Evolutionary conservation across 2,797 vertebrate genomes (phyloP).

Genomic region (Gadopsis marmoratus): DNA sequence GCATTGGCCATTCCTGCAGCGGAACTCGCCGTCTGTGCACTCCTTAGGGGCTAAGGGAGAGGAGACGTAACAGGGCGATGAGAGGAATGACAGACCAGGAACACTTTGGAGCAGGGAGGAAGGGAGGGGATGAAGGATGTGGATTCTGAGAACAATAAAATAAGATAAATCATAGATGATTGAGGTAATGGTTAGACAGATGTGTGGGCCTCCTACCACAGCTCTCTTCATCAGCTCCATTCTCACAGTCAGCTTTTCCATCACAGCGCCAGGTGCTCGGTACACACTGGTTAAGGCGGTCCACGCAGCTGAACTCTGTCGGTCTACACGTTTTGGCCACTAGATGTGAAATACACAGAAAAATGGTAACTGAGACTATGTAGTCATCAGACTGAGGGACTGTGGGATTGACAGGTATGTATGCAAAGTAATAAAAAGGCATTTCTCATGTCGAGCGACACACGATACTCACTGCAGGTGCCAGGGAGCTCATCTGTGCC

Average conservation of each 20-base stretch:
- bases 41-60: conserved; percentile 77
- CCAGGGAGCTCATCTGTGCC: conserved; percentile 87
- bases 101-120: background rate
- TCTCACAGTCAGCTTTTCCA: conserved; percentile 87
- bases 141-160: background rate
- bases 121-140: background rate
- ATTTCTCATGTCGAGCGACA: background rate
- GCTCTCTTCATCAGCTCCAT: conserved; percentile 85
- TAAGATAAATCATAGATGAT: background rate
- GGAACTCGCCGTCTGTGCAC: conserved; percentile 84
- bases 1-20: conserved; percentile 86
- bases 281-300: conserved; percentile 87
- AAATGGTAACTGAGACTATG: background rate
- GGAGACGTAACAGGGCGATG: background rate
- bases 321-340: conserved; percentile 85
- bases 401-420: background rate
- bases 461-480: conserved; percentile 87
- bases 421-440: background rate
- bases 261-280: conserved; percentile 89
- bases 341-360: conserved; percentile 50
- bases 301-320: conserved; percentile 87
- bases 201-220: conserved; percentile 80
- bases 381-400: background rate
- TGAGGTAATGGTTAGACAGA: background rate
- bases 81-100: background rate